phyloP scores from a whole-genome alignment of 2,797 vertebrate genomes.

The Sylvilagus floridanus region DNA sequence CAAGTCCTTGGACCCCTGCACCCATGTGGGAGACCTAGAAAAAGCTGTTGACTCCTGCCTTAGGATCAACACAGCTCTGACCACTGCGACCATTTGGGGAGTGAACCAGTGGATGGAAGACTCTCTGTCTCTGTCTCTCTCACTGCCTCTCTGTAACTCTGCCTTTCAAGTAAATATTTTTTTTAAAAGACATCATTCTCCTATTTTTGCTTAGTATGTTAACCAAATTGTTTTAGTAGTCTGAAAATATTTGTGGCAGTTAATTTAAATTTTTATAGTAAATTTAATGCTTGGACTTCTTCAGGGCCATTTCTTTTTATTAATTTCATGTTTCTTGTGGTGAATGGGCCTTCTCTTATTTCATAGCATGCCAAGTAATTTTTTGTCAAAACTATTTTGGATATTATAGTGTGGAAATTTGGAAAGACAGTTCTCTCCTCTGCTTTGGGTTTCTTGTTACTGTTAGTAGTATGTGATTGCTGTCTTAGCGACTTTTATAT shows the following conservation, averaged over 20 bases:
- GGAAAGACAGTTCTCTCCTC: neutral
- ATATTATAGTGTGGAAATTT: neutral
- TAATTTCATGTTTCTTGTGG: neutral
- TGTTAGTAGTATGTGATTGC: neutral
- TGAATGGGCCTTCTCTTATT: neutral
- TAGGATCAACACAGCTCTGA: too few relatives aligned
- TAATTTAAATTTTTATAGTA: neutral
- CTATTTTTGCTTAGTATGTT: too few relatives aligned
- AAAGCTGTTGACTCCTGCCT: too few relatives aligned
- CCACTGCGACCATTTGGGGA: too few relatives aligned
- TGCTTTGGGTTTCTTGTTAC: neutral
- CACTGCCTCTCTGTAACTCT: too few relatives aligned
- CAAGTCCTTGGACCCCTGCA: too few relatives aligned
- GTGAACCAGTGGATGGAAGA: too few relatives aligned
- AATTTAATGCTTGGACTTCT: neutral
- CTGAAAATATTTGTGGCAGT: neutral
- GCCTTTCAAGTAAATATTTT: too few relatives aligned
- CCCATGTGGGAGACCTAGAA: too few relatives aligned
- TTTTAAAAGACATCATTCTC: too few relatives aligned
- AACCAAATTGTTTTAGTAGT: too few relatives aligned
- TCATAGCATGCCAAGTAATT: neutral
- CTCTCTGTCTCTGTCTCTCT: too few relatives aligned
- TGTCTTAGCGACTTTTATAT: constrained; percentile 28
- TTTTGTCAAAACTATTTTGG: constrained; percentile 16
- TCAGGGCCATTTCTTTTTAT: neutral